Conservation (phyloP, 2,113 vertebrate species). For the Mormoops blainvillei region DNA sequence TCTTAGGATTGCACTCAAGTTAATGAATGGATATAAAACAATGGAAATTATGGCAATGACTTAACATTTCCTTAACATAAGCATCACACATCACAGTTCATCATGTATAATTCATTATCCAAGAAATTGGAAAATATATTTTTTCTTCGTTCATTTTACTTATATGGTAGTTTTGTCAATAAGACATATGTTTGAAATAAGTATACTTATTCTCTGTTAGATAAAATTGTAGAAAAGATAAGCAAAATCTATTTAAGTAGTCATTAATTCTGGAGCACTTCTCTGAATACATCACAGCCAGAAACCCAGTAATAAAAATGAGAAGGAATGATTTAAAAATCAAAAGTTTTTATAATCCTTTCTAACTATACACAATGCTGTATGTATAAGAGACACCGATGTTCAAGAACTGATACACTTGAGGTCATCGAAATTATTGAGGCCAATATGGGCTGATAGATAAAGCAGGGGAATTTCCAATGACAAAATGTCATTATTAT, state of each 20-base stretch:
- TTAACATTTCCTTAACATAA: not conserved
- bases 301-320: not conserved
- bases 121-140: not conserved
- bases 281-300: not conserved
- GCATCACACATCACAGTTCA: not conserved
- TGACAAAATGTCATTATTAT: constrained; percentile 3
- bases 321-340: not conserved
- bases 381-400: not conserved
- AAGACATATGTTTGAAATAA: not conserved
- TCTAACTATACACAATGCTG: not conserved
- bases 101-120: not conserved
- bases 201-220: not conserved
- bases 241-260: not conserved
- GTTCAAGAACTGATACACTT: not conserved
- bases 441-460: not conserved
- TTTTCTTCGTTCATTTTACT: constrained; percentile 5
- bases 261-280: not conserved
- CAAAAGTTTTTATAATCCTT: not conserved
- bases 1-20: not conserved
- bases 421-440: not conserved
- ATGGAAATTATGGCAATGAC: not conserved
- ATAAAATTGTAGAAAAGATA: not conserved
- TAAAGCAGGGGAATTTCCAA: not conserved
- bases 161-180: not conserved
- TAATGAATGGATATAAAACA: not conserved